Evolutionary conservation across 1,140 invertebrate species (phyloP).

Genomic region (Episyrphus balteatus): DNA sequence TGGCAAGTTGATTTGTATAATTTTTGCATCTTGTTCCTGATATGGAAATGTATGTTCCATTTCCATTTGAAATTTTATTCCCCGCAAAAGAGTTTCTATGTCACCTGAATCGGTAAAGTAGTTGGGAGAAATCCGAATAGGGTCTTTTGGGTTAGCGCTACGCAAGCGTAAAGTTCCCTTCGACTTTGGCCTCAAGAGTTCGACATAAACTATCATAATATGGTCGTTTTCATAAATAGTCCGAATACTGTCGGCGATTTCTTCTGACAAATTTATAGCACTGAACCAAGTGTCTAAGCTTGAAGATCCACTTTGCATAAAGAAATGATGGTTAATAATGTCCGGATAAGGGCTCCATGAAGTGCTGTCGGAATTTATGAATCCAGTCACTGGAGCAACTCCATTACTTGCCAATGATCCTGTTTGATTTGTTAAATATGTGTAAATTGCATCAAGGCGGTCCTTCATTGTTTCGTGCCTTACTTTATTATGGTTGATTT

Average conservation of each 20-base stretch:
- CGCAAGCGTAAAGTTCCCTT: constrained; percentile 40
- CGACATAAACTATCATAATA: not conserved
- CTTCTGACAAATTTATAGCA: too few species aligned
- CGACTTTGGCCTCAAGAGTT: constrained; percentile 35
- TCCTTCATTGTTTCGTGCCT: constrained; percentile 9
- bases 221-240: not conserved
- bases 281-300: too few species aligned
- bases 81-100: constrained; percentile 33
- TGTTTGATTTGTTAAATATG: constrained; percentile 25
- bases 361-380: constrained; percentile 18
- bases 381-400: constrained; percentile 11
- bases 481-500: constrained; percentile 10
- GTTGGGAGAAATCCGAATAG: constrained; percentile 59
- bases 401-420: constrained; percentile 43
- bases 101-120: constrained; percentile 47
- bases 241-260: not conserved
- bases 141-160: constrained; percentile 47
- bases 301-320: constrained; percentile 7
- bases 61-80: constrained; percentile 20
- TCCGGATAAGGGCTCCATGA: constrained; percentile 25
- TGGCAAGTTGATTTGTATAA: constrained; percentile 29
- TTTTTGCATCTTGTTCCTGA: constrained; percentile 21
- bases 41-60: constrained; percentile 3
- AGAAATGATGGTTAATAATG: constrained; percentile 24
- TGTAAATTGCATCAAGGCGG: constrained; percentile 15